phyloP scores from a whole-genome alignment of 2,888 invertebrate species.

The Ormyrus pomaceus region DNA sequence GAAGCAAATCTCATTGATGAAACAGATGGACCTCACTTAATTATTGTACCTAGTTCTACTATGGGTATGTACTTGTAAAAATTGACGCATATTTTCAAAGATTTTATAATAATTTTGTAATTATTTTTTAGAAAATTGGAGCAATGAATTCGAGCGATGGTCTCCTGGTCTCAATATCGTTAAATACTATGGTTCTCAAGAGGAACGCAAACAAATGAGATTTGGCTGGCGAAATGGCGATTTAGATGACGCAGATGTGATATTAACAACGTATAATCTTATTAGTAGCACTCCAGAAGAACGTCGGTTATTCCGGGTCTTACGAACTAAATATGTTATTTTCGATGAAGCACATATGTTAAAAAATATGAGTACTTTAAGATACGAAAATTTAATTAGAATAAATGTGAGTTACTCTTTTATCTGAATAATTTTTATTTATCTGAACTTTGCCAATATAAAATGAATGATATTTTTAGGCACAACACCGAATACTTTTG shows the following conservation, averaged over 20 bases:
- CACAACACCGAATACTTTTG: constrained; percentile 89
- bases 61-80: constrained; percentile 79
- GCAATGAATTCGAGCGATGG: constrained; percentile 86
- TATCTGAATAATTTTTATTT: constrained; percentile 27
- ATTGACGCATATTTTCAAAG: constrained; percentile 5
- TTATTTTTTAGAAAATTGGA: constrained; percentile 85
- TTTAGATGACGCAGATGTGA: constrained; percentile 86
- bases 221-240: constrained; percentile 85
- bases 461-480: constrained; percentile 76
- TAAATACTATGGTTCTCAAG: constrained; percentile 92
- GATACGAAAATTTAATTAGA: constrained; percentile 91
- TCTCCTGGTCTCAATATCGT: constrained; percentile 87
- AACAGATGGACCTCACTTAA: constrained; percentile 86
- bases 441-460: constrained; percentile 23
- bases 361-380: constrained; percentile 96
- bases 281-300: constrained; percentile 92
- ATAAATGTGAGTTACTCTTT: constrained; percentile 81
- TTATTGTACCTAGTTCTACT: constrained; percentile 98
- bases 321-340: constrained; percentile 92
- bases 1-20: constrained; percentile 82
- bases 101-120: constrained; percentile 26
- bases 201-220: constrained; percentile 88
- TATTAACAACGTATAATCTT: constrained; percentile 93
- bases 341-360: constrained; percentile 99
- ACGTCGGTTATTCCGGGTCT: constrained; percentile 92